Evolutionary conservation across 2,797 vertebrate genomes (phyloP).

Genomic region (Phyllotis vaccarum): DNA sequence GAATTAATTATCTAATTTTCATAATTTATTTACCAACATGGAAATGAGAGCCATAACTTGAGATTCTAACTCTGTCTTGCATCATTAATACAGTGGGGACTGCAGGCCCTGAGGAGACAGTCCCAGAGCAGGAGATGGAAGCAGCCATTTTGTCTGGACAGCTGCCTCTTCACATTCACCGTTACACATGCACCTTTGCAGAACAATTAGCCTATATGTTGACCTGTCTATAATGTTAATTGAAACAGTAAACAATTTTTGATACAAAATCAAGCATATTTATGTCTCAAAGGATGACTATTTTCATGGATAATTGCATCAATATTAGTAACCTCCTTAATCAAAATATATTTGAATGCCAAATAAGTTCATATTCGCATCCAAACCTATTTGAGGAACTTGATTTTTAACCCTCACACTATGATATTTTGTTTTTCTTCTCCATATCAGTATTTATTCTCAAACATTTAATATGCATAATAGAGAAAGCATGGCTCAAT

Average conservation of each 20-base stretch:
- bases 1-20: conserved; percentile 48
- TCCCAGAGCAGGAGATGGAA: background rate
- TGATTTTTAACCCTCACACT: background rate
- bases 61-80: background rate
- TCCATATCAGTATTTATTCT: background rate
- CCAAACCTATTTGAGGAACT: background rate
- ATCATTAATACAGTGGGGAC: background rate
- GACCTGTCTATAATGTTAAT: background rate
- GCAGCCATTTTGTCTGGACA: background rate
- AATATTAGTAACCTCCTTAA: background rate
- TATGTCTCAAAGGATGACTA: background rate
- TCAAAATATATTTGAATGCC: background rate
- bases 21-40: background rate
- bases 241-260: background rate
- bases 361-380: background rate
- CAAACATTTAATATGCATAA: background rate
- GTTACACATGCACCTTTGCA: background rate
- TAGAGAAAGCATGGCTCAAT: background rate
- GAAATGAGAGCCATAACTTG: background rate
- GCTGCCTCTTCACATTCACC: background rate
- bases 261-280: background rate
- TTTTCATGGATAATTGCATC: background rate
- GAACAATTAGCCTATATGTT: background rate
- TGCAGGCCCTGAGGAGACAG: background rate
- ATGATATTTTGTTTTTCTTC: background rate